Base-by-base conservation (phyloP, 2,888 invertebrate genomes). In the Yponomeuta plumbellus region DNA sequence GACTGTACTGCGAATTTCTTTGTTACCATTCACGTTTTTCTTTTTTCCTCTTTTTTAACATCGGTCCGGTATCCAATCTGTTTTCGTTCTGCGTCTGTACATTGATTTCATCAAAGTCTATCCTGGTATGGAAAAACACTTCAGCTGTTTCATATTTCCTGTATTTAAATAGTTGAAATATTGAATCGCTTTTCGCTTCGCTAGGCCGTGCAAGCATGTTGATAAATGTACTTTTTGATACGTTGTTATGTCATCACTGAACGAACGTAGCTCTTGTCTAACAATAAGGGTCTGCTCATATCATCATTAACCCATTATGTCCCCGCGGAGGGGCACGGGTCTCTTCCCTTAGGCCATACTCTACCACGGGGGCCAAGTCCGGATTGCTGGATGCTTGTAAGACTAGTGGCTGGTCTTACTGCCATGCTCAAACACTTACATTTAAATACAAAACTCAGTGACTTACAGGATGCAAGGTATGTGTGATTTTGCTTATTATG, bases 1-100 rank as follows among this genome's bases (percentile, higher is more conserved):
- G 17, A 17, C 44, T 17, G 17, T 17, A 52, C 17, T 52, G 44
- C 44, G 44, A 13, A 17, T 52, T 52, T 52, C 44, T 52, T 17
- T 52, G 44, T 13, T 17, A 17, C 44, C 17, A 52, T 52, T 52
- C 44, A 2, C 17, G 17, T 52, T 52, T 17, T 17, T 13, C 44
- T 52, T 22, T 59, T 62, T 34, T 40, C 34, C 10, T 62, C 26
- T 26, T 62, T 34, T 62, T 39, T 20, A 62, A 63, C 20, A 63
- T 63, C 22, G 63, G 21, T 44, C 62, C n/a, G 61, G 34, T 11
- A 22, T 11, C 44, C 63, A 21, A 63, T 63, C 63, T 63, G 63
- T 63, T 63, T 63, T 44, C 63, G 22, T 63, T 63, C 40, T 44
- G 63, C 21, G 13, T 20, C 21, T 44, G 11, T 21, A 6, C 63